phyloP scores from a whole-genome alignment of 2,797 vertebrate genomes.

The Spea hammondii region DNA sequence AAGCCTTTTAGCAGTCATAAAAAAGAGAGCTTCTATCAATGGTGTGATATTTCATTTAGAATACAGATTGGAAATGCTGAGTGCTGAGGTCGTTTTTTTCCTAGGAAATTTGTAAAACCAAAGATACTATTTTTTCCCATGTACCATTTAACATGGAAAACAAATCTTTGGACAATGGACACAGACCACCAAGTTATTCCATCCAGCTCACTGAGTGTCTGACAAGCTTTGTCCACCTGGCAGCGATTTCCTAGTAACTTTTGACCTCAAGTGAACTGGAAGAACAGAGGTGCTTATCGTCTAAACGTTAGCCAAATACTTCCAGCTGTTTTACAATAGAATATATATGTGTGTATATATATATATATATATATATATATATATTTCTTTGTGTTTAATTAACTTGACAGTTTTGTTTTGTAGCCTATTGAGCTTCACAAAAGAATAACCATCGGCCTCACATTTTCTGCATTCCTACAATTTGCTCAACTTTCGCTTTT shows the following conservation, averaged over 20 bases:
- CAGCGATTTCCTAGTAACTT: constrained; percentile 35
- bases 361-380: not conserved
- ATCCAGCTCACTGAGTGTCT: constrained; percentile 12
- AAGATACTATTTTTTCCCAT: too few relatives aligned
- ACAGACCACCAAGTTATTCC: constrained; percentile 27
- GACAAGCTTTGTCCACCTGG: constrained; percentile 36
- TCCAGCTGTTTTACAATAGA: constrained; percentile 36
- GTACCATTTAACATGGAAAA: not conserved
- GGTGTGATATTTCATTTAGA: too few relatives aligned
- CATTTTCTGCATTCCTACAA: constrained; percentile 8
- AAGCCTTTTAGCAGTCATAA: too few relatives aligned
- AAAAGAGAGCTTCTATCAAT: too few relatives aligned
- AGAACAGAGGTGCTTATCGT: constrained; percentile 47
- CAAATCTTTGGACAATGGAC: constrained; percentile 15
- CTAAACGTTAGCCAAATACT: constrained; percentile 38
- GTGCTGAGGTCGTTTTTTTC: too few relatives aligned
- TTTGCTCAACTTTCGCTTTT: not conserved
- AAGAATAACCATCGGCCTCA: not conserved
- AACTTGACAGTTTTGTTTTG: not conserved
- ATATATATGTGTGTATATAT: not conserved
- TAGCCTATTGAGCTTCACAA: not conserved
- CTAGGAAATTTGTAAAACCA: too few relatives aligned
- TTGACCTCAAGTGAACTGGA: constrained; percentile 37
- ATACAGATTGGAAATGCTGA: too few relatives aligned
- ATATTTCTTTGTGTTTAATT: not conserved